Conservation (phyloP, 1,140 invertebrate species). For the Galleria mellonella region DNA sequence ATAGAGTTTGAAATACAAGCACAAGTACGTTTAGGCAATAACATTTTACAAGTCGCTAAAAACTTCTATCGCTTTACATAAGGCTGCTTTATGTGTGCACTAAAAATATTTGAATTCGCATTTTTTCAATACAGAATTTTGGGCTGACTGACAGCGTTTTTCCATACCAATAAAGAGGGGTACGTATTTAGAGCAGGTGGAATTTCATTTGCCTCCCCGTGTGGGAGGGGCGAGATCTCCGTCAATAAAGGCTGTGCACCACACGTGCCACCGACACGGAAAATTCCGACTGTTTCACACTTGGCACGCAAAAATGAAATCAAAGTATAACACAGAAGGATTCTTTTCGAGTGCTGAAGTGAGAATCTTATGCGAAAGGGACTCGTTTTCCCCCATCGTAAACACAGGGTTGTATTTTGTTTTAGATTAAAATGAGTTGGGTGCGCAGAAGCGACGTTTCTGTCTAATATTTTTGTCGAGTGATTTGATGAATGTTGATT, state of each 20-base stretch:
- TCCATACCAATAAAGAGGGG: conserved; percentile 36
- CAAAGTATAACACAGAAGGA: conserved; percentile 16
- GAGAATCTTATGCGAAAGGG: conserved; percentile 44
- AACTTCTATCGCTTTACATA: not conserved
- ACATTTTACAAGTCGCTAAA: no score
- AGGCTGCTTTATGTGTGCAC: not conserved
- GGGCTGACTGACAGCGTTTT: conserved; percentile 23
- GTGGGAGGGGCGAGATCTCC: conserved; percentile 37
- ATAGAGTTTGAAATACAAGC: no score
- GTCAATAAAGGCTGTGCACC: conserved; percentile 57
- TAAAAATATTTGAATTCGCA: conserved; percentile 1
- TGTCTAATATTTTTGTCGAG: not conserved
- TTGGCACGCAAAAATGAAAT: conserved; percentile 7
- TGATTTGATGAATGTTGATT: no score
- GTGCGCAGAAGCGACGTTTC: conserved; percentile 6
- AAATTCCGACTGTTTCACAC: conserved; percentile 32
- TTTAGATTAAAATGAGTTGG: conserved; percentile 26
- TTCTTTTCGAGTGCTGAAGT: conserved; percentile 11
- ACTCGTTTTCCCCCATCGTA: conserved; percentile 55
- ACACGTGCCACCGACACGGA: conserved; percentile 52
- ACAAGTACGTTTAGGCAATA: no score
- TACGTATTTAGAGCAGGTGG: conserved; percentile 51
- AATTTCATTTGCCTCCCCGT: conserved; percentile 45
- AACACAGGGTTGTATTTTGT: conserved; percentile 50
- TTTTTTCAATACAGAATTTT: conserved; percentile 9